These are phyloP conservation scores for Tachysurus vachellii DNA, from an alignment of 2,113 vertebrate species.

Conservation along the genomic window DNA sequence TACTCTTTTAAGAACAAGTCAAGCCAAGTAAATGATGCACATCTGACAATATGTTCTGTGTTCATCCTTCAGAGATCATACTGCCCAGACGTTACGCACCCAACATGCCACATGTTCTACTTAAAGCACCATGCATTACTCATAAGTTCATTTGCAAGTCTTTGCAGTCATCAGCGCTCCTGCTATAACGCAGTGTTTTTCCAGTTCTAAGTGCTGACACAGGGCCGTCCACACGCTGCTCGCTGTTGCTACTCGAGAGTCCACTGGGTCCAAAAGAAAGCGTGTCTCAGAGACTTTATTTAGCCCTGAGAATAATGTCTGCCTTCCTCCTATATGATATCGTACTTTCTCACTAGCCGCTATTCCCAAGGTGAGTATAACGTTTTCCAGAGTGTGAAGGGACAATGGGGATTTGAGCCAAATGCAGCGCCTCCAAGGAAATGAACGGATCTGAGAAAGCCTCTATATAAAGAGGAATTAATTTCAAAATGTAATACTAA, in stretches of 20 bases:
- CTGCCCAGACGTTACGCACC: neutral
- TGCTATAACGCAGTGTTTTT: slow-evolving; percentile 19
- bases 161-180: neutral
- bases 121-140: slow-evolving; percentile 11
- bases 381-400: slow-evolving; percentile 68
- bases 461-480: neutral
- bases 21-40: neutral
- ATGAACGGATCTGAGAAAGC: neutral
- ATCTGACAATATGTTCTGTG: neutral
- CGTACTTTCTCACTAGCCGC: slow-evolving; percentile 59
- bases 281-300: slow-evolving; percentile 61
- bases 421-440: slow-evolving; percentile 7
- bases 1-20: neutral
- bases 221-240: slow-evolving; percentile 17
- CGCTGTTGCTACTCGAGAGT: slow-evolving; percentile 69
- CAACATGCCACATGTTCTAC: neutral
- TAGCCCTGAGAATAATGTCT: slow-evolving; percentile 73
- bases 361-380: slow-evolving; percentile 73
- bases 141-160: slow-evolving; percentile 20
- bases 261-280: slow-evolving; percentile 64
- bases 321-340: slow-evolving; percentile 68
- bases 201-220: slow-evolving; percentile 31
- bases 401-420: slow-evolving; percentile 41
- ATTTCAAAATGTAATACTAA: neutral
- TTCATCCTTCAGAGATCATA: neutral